These are phyloP conservation scores for Artemia sinica DNA, from an alignment of 2,888 invertebrate genomes.

Conservation along the genomic window DNA sequence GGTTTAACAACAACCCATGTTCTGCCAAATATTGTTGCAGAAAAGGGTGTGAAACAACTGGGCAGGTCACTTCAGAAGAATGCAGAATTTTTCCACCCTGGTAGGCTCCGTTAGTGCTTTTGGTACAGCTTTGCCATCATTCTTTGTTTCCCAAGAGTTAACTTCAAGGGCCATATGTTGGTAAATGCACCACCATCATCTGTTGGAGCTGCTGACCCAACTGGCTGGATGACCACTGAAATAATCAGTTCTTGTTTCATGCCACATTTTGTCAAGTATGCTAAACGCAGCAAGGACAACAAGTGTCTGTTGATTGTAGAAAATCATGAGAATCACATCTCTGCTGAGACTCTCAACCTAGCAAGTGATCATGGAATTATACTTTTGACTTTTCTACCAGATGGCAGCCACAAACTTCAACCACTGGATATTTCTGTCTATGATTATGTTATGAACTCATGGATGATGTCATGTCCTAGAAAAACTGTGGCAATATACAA, in stretches of 20 bases:
- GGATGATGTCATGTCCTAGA: no score
- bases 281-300: constrained; percentile 15
- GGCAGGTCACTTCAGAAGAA: constrained; percentile 27
- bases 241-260: constrained; percentile 25
- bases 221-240: constrained; percentile 27
- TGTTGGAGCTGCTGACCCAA: constrained; percentile 24
- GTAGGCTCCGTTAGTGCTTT: constrained; percentile 26
- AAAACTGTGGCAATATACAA: no score
- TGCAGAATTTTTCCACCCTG: constrained; percentile 27
- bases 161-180: constrained; percentile 23
- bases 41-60: constrained; percentile 24
- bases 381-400: no score
- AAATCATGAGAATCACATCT: no score
- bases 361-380: no score
- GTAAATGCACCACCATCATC: constrained; percentile 25
- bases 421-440: no score
- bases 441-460: no score
- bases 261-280: constrained; percentile 24
- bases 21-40: constrained; percentile 21
- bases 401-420: no score
- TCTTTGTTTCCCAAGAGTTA: constrained; percentile 27
- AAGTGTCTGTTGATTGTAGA: constrained; percentile 21
- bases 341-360: no score
- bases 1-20: constrained; percentile 23
- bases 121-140: constrained; percentile 27